These are phyloP conservation scores for Rambutsinella grinnellia DNA, from an alignment of 2,888 invertebrate species.

Conservation along the genomic window DNA sequence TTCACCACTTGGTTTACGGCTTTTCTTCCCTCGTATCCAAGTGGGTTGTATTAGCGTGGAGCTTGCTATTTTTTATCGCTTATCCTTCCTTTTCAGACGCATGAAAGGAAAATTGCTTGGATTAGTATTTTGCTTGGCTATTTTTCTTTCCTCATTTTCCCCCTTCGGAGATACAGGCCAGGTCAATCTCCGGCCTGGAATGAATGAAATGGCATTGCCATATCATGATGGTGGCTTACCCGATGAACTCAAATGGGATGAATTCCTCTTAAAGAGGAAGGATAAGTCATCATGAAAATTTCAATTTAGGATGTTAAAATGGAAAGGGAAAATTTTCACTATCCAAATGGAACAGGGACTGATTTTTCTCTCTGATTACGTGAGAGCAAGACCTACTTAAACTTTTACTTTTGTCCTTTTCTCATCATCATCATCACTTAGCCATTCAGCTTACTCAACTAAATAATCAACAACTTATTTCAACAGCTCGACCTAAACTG, in stretches of 20 bases:
- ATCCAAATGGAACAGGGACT: constrained; percentile 41
- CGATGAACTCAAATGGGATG: background rate
- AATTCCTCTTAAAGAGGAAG: background rate
- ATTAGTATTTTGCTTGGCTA: constrained; percentile 13
- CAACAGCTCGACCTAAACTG: no score
- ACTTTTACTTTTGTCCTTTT: no score
- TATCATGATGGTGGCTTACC: background rate
- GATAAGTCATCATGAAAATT: constrained; percentile 4
- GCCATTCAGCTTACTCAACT: no score
- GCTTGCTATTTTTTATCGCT: no score
- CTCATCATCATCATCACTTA: no score
- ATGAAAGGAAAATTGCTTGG: background rate
- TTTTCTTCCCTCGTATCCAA: background rate
- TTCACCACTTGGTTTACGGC: background rate
- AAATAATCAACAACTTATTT: no score
- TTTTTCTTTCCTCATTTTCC: constrained; percentile 8
- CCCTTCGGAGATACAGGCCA: constrained; percentile 36
- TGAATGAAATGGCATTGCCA: constrained; percentile 45
- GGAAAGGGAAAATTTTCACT: constrained; percentile 3
- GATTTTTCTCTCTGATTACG: no score
- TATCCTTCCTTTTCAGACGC: no score
- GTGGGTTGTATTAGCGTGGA: background rate
- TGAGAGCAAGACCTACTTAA: no score
- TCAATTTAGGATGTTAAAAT: background rate
- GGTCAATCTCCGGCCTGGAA: constrained; percentile 56